Evolutionary conservation across 2,797 vertebrate species (phyloP).

Genomic region (Orestias chungarensis): DNA sequence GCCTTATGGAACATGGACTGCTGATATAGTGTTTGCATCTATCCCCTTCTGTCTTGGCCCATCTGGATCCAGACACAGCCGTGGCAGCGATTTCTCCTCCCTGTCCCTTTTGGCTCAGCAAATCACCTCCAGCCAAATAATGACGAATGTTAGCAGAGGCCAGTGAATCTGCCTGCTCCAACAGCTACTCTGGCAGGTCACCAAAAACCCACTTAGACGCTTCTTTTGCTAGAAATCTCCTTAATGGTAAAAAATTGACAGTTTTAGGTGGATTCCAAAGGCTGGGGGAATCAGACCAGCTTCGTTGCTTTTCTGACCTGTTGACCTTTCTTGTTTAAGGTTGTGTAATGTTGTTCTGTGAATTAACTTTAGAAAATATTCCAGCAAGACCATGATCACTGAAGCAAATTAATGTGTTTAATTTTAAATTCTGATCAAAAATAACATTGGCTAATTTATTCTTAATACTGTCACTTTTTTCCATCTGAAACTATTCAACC

Average conservation of each 20-base stretch:
- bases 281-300: neutral
- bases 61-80: slow-evolving; percentile 64
- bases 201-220: slow-evolving; percentile 38
- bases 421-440: too few relatives aligned
- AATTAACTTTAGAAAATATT: slow-evolving; percentile 17
- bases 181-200: slow-evolving; percentile 61
- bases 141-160: slow-evolving; percentile 51
- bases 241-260: slow-evolving; percentile 27
- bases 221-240: slow-evolving; percentile 35
- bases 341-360: slow-evolving; percentile 13
- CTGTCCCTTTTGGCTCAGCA: slow-evolving; percentile 55
- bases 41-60: slow-evolving; percentile 62
- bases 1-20: slow-evolving; percentile 57
- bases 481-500: slow-evolving; percentile 34
- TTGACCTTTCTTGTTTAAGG: slow-evolving; percentile 4
- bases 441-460: slow-evolving; percentile 53
- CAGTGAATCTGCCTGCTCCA: slow-evolving; percentile 53
- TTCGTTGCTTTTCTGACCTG: slow-evolving; percentile 8
- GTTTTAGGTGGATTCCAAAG: slow-evolving; percentile 6
- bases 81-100: slow-evolving; percentile 53
- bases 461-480: slow-evolving; percentile 52
- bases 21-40: slow-evolving; percentile 58
- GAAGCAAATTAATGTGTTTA: slow-evolving; percentile 44
- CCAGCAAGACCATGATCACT: slow-evolving; percentile 42
- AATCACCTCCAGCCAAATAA: slow-evolving; percentile 63